phyloP scores from a whole-genome alignment of 2,113 vertebrate species.

The Geococcyx californianus region DNA sequence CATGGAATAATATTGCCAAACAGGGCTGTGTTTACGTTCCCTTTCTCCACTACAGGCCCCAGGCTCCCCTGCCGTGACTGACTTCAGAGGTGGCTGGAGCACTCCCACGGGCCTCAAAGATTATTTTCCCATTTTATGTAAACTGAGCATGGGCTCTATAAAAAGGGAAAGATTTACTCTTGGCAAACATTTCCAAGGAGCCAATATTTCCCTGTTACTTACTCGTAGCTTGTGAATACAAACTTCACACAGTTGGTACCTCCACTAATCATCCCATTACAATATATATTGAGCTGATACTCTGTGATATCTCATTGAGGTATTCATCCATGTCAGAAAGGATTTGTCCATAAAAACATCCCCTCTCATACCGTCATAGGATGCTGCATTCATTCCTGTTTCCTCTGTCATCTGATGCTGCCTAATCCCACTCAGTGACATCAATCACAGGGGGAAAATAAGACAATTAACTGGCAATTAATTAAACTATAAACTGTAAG shows the following conservation, averaged over 20 bases:
- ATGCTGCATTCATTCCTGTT: slow-evolving; percentile 14
- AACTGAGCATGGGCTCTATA: slow-evolving; percentile 11
- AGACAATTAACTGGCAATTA: slow-evolving; percentile 69
- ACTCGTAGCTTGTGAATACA: slow-evolving; percentile 57
- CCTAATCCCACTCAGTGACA: slow-evolving; percentile 66
- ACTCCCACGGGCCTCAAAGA: neutral
- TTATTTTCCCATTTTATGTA: slow-evolving; percentile 18
- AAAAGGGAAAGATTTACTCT: slow-evolving; percentile 43
- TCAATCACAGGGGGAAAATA: slow-evolving; percentile 66
- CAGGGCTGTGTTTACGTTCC: neutral
- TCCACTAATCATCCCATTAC: slow-evolving; percentile 66
- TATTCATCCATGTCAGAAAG: slow-evolving; percentile 71
- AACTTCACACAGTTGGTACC: slow-evolving; percentile 59
- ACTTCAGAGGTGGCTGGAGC: neutral
- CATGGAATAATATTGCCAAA: neutral
- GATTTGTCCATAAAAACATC: slow-evolving; percentile 68
- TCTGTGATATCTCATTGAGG: slow-evolving; percentile 52
- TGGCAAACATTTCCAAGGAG: slow-evolving; percentile 63
- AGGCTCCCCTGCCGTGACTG: neutral
- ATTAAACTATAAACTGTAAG: slow-evolving; percentile 64
- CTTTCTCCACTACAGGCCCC: neutral
- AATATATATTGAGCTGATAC: slow-evolving; percentile 57
- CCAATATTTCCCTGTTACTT: slow-evolving; percentile 30
- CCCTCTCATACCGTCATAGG: slow-evolving; percentile 27
- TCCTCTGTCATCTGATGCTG: slow-evolving; percentile 59